phyloP scores from a whole-genome alignment of 2,888 invertebrate genomes.

The Ditula angustiorana region DNA sequence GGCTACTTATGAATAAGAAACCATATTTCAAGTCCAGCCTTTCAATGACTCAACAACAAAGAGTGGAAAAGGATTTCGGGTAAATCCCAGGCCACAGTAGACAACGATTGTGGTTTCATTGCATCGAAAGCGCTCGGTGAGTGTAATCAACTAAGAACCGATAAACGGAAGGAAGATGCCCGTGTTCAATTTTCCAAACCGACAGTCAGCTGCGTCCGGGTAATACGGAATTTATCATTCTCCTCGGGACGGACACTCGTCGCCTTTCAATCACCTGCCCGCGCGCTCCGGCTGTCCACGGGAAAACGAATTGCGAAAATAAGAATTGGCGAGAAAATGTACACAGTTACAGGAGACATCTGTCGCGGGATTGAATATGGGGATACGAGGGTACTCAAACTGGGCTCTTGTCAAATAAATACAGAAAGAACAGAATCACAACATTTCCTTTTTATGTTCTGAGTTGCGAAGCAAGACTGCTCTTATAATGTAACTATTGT shows the following conservation, averaged over 20 bases:
- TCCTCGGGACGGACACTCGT: constrained; percentile 61
- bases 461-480: not conserved
- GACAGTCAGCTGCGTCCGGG: constrained; percentile 67
- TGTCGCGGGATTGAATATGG: constrained; percentile 49
- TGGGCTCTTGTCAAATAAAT: constrained; percentile 22
- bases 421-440: not conserved
- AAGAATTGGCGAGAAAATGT: constrained; percentile 53
- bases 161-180: constrained; percentile 52
- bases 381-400: constrained; percentile 28
- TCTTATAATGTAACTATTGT: not conserved
- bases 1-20: constrained; percentile 26
- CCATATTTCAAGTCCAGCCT: constrained; percentile 31
- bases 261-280: constrained; percentile 72
- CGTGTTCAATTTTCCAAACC: constrained; percentile 72
- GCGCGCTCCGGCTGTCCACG: constrained; percentile 31
- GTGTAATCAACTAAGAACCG: constrained; percentile 54
- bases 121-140: constrained; percentile 46
- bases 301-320: constrained; percentile 47
- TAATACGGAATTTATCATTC: constrained; percentile 68
- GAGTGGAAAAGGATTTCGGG: constrained; percentile 35
- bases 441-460: not conserved
- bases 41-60: constrained; percentile 40
- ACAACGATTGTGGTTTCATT: constrained; percentile 47
- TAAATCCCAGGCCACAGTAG: constrained; percentile 40
- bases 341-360: constrained; percentile 53